Percentiles rank a stretch among this genome's conserved stretches.
These are phyloP conservation scores for Sarcophaga variegata DNA, from an alignment of 2,888 invertebrate species.

Conservation along the genomic window DNA sequence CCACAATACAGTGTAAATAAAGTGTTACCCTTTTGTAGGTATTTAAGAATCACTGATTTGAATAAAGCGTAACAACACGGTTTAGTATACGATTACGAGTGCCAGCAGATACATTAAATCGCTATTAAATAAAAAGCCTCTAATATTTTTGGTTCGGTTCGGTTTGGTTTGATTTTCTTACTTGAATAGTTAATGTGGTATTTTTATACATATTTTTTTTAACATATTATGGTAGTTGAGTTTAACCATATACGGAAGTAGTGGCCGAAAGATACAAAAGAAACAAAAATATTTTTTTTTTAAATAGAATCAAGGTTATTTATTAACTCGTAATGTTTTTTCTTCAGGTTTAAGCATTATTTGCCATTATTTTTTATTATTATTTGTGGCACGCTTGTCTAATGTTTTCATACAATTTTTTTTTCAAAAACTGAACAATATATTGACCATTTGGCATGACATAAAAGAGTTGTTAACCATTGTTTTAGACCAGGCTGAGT, in stretches of 20 bases:
- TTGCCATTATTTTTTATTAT: conserved; percentile 44
- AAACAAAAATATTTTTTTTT: background rate
- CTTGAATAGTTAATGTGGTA: conserved; percentile 45
- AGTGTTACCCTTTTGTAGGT: no score
- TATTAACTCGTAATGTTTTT: conserved; percentile 13
- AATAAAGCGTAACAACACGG: background rate
- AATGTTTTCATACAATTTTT: conserved; percentile 13
- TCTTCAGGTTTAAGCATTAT: conserved; percentile 30
- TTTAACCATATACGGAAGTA: conserved; percentile 63
- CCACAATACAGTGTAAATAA: no score
- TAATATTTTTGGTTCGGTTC: conserved; percentile 20
- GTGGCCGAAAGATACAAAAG: background rate
- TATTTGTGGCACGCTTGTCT: conserved; percentile 50
- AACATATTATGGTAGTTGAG: conserved; percentile 2
- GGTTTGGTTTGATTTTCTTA: conserved; percentile 8
- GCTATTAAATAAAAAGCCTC: conserved; percentile 44
- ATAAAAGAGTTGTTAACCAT: conserved; percentile 17
- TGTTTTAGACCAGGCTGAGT: conserved; percentile 37
- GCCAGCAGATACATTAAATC: conserved; percentile 21
- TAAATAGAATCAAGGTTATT: conserved; percentile 60
- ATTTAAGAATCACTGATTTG: conserved; percentile 15
- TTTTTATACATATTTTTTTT: background rate
- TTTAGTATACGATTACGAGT: conserved; percentile 15
- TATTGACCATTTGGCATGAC: background rate
- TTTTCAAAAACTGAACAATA: background rate